Conservation (phyloP, 2,113 vertebrate species). For the Otolemur garnettii region DNA sequence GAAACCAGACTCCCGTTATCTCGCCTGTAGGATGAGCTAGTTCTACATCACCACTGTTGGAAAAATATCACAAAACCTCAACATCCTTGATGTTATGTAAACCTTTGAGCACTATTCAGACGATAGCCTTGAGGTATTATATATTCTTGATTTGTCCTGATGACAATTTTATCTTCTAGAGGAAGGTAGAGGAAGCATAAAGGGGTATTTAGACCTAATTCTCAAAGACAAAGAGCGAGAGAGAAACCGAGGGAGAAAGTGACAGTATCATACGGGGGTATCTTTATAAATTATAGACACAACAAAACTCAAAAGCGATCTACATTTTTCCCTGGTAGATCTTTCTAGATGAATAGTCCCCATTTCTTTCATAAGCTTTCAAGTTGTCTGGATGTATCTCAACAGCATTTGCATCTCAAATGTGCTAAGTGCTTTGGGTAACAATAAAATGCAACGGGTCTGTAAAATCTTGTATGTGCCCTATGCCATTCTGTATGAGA, state of each 20-base stretch:
- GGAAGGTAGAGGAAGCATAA: neutral
- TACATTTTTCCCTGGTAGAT: neutral
- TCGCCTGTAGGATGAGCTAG: neutral
- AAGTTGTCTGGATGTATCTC: neutral
- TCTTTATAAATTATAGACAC: neutral
- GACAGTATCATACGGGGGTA: neutral
- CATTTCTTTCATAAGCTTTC: neutral
- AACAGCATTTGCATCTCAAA: neutral
- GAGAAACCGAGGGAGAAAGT: neutral
- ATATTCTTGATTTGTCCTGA: neutral
- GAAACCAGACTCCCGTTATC: neutral
- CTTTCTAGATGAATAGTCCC: neutral
- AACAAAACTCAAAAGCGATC: neutral
- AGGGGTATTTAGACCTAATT: neutral
- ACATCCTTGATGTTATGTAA: neutral
- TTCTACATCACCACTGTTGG: no score
- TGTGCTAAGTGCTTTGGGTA: neutral
- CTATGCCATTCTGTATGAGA: neutral
- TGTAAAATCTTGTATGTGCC: no score
- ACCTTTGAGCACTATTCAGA: neutral
- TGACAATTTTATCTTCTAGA: neutral
- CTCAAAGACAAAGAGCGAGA: neutral
- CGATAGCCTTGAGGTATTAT: neutral
- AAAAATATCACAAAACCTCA: neutral
- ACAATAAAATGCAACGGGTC: neutral